Percentiles rank a stretch among this genome's conserved stretches.
These are phyloP conservation scores for Amblyjoppa fuscipennis DNA, from an alignment of 2,888 invertebrate genomes.

Conservation along the genomic window DNA sequence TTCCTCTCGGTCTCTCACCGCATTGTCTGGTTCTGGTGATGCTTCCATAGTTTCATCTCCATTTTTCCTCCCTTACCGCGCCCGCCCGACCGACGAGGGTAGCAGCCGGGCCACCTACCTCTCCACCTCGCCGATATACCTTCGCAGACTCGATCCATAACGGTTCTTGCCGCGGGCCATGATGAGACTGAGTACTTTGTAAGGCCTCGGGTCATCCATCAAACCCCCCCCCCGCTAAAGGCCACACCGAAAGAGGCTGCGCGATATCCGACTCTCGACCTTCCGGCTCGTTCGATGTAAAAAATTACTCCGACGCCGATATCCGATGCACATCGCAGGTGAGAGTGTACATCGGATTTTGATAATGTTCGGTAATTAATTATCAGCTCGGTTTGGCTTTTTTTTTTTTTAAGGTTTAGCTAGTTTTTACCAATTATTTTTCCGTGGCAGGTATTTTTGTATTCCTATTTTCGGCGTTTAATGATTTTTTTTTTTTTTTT, in stretches of 20 bases:
- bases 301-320: neutral
- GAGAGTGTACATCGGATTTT: neutral
- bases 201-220: constrained; percentile 71
- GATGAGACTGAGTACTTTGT: constrained; percentile 78
- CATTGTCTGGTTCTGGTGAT: constrained; percentile 55
- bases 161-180: constrained; percentile 75
- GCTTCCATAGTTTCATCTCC: constrained; percentile 52
- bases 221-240: constrained; percentile 68
- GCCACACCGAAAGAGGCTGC: constrained; percentile 54
- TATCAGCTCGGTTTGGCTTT: neutral
- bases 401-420: neutral
- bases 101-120: constrained; percentile 34
- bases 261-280: constrained; percentile 2
- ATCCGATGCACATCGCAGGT: neutral
- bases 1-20: constrained; percentile 22
- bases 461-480: no score
- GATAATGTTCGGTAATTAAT: constrained; percentile 37
- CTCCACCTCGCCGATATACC: constrained; percentile 37
- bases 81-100: constrained; percentile 17
- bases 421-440: neutral
- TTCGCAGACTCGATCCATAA: constrained; percentile 78
- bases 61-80: constrained; percentile 33
- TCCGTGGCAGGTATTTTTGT: neutral
- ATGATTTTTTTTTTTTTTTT: no score
- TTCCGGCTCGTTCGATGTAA: constrained; percentile 13